These are phyloP conservation scores for Ondatra zibethicus DNA, from an alignment of 2,113 vertebrate species.

Conservation along the genomic window DNA sequence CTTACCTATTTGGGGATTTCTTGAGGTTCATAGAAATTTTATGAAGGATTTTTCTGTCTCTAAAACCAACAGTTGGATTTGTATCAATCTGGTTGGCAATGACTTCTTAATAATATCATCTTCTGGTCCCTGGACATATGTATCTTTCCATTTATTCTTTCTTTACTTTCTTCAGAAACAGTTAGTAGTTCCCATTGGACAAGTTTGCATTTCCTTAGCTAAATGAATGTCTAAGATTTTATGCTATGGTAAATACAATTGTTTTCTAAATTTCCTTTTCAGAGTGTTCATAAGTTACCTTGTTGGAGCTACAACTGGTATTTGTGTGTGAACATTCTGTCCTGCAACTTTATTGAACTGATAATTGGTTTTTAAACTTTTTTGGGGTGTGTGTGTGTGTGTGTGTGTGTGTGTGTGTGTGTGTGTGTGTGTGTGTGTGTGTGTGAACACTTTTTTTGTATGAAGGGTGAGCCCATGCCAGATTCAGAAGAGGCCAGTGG, in stretches of 20 bases:
- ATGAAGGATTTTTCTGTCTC: neutral
- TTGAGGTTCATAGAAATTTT: neutral
- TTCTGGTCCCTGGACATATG: too few species aligned
- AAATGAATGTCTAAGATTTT: neutral
- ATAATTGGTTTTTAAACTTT: neutral
- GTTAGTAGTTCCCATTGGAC: neutral
- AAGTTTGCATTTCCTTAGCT: neutral
- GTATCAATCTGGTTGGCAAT: too few species aligned
- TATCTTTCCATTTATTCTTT: neutral
- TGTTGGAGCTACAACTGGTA: neutral
- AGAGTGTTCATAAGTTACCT: neutral
- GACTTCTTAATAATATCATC: neutral
- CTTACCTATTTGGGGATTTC: neutral
- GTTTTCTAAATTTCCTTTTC: neutral
- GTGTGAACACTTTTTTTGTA: neutral
- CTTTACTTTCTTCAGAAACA: neutral
- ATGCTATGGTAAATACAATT: neutral
- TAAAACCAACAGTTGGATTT: neutral
- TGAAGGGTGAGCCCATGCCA: neutral
- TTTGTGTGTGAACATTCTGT: neutral
- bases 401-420: neutral
- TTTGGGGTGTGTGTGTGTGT: neutral
- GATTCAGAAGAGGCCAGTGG: neutral
- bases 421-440: neutral
- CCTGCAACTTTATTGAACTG: neutral